Percentiles rank a stretch among this genome's conserved stretches.
phyloP scores from a whole-genome alignment of 2,113 vertebrate genomes.

The Apeltes quadracus region DNA sequence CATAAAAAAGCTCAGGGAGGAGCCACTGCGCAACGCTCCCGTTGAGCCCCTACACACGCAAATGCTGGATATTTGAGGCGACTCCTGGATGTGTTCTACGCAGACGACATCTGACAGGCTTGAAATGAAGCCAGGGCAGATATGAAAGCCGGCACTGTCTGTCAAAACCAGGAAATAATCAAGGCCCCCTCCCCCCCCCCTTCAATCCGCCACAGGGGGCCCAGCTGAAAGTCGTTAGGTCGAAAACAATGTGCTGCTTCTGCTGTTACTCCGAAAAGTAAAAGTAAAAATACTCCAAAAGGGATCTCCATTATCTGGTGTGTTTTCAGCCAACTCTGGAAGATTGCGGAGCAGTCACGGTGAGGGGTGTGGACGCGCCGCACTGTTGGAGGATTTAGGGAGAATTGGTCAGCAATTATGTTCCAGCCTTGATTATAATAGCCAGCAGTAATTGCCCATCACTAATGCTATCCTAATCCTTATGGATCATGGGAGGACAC shows the following conservation, averaged over 20 bases:
- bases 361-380: slow-evolving; percentile 24
- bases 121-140: slow-evolving; percentile 86
- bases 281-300: slow-evolving; percentile 84
- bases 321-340: slow-evolving; percentile 12
- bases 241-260: slow-evolving; percentile 90
- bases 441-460: slow-evolving; percentile 28
- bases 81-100: slow-evolving; percentile 82
- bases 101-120: slow-evolving; percentile 84
- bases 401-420: slow-evolving; percentile 41
- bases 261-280: slow-evolving; percentile 84
- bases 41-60: slow-evolving; percentile 46
- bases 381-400: slow-evolving; percentile 71
- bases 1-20: slow-evolving; percentile 59
- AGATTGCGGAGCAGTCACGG: slow-evolving; percentile 29
- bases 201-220: slow-evolving; percentile 71
- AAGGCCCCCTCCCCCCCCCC: slow-evolving; percentile 81
- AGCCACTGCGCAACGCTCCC: slow-evolving; percentile 33
- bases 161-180: slow-evolving; percentile 93
- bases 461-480: slow-evolving; percentile 36
- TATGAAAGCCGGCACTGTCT: slow-evolving; percentile 90
- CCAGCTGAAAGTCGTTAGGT: slow-evolving; percentile 96
- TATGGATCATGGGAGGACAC: slow-evolving; percentile 19
- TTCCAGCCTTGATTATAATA: slow-evolving; percentile 52
- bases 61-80: slow-evolving; percentile 73
- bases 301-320: slow-evolving; percentile 86